These are phyloP conservation scores for Harpagoxenus sublaevis DNA, from an alignment of 2,888 invertebrate genomes.

Conservation along the genomic window DNA sequence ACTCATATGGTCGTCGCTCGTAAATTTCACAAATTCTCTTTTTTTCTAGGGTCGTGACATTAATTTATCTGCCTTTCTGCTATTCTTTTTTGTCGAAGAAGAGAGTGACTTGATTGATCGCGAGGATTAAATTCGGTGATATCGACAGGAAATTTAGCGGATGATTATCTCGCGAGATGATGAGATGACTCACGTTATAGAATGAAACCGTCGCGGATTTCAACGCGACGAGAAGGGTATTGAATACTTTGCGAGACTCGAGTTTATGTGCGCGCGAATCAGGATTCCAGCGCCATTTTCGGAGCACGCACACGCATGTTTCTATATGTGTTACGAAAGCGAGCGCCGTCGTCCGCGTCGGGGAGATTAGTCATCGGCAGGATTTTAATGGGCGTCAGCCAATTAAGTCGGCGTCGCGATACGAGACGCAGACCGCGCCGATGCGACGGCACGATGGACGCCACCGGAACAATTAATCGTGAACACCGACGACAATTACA, in stretches of 20 bases:
- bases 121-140: slow-evolving; percentile 9
- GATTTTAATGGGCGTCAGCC: slow-evolving; percentile 63
- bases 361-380: slow-evolving; percentile 66
- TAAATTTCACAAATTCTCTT: slow-evolving; percentile 10
- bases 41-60: not conserved
- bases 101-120: not conserved
- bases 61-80: not conserved
- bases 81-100: not conserved
- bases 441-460: slow-evolving; percentile 35
- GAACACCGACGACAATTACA: slow-evolving; percentile 32
- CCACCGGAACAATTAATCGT: slow-evolving; percentile 52
- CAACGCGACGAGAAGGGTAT: not conserved
- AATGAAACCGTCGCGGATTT: not conserved
- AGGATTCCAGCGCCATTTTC: slow-evolving; percentile 65
- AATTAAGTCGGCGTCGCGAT: slow-evolving; percentile 62
- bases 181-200: slow-evolving; percentile 10
- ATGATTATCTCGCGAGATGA: not conserved
- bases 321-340: slow-evolving; percentile 60
- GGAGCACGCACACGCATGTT: slow-evolving; percentile 45
- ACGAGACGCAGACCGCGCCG: slow-evolving; percentile 49
- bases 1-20: not conserved
- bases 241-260: slow-evolving; percentile 3
- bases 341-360: slow-evolving; percentile 40
- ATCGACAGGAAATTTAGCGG: not conserved
- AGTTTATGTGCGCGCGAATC: slow-evolving; percentile 20